Percentiles rank a stretch among this genome's conserved stretches.
phyloP scores from a whole-genome alignment of 2,113 vertebrate genomes.

The Xenus cinereus region DNA sequence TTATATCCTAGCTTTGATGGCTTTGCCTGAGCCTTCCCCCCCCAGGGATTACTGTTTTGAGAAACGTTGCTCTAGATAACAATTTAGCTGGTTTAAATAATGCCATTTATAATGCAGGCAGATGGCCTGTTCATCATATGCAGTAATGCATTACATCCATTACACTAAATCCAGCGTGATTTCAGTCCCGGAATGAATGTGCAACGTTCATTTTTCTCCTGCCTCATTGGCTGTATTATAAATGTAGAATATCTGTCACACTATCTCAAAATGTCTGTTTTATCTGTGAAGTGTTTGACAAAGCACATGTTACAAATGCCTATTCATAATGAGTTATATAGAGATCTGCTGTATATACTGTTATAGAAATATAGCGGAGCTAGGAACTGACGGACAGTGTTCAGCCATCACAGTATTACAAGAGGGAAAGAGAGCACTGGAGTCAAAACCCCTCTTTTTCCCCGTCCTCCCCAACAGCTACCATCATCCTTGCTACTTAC shows the following conservation, averaged over 20 bases:
- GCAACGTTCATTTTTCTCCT: neutral
- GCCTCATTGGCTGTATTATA: neutral
- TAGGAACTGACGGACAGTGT: neutral
- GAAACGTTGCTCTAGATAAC: neutral
- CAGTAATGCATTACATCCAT: neutral
- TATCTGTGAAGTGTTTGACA: slow-evolving; percentile 23
- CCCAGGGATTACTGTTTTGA: neutral
- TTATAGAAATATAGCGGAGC: neutral
- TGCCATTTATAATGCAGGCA: neutral
- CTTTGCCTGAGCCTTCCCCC: neutral
- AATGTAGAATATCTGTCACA: slow-evolving; percentile 16
- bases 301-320: neutral
- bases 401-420: neutral
- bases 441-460: neutral
- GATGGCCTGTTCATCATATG: neutral
- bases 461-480: neutral
- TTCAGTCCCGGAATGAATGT: neutral
- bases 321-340: neutral
- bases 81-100: slow-evolving; percentile 28
- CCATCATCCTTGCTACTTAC: neutral
- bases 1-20: neutral
- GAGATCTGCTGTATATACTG: neutral
- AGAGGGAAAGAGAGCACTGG: neutral
- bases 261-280: slow-evolving; percentile 27
- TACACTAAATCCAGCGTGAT: neutral